Evolutionary conservation across 1,140 invertebrate species (phyloP).

Genomic region (Myzus persicae): DNA sequence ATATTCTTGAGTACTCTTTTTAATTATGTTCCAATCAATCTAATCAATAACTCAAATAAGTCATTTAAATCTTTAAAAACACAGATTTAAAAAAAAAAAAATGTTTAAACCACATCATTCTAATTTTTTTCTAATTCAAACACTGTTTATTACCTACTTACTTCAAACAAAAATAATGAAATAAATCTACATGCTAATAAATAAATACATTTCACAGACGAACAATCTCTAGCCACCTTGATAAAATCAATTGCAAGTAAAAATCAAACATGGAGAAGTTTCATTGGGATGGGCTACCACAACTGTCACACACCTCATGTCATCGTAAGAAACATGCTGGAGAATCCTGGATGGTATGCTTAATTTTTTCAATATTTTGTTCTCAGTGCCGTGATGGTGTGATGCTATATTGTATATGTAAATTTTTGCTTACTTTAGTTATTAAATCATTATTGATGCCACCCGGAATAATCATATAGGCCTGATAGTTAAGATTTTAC

Average conservation of each 20-base stretch:
- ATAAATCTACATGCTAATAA: not conserved
- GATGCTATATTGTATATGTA: not conserved
- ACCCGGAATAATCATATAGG: not conserved
- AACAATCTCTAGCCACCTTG: conserved; percentile 85
- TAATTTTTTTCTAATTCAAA: no score
- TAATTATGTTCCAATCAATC: no score
- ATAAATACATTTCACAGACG: conserved; percentile 70
- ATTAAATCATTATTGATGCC: not conserved
- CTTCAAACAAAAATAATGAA: not conserved
- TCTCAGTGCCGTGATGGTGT: not conserved
- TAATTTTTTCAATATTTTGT: conserved; percentile 2
- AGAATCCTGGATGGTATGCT: conserved; percentile 95
- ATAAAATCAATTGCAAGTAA: conserved; percentile 82
- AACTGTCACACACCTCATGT: conserved; percentile 95
- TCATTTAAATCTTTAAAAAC: no score
- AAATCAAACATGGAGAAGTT: conserved; percentile 94
- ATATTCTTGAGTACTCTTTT: no score
- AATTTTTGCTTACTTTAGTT: not conserved
- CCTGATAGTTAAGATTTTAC: not conserved
- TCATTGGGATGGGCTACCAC: conserved; percentile 98
- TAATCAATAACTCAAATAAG: no score
- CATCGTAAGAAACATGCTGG: conserved; percentile 96
- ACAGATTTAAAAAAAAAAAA: no score
- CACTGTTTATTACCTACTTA: not conserved
- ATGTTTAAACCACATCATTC: no score